Conservation (phyloP, 2,797 vertebrate species). For the Ficedula albicollis region DNA sequence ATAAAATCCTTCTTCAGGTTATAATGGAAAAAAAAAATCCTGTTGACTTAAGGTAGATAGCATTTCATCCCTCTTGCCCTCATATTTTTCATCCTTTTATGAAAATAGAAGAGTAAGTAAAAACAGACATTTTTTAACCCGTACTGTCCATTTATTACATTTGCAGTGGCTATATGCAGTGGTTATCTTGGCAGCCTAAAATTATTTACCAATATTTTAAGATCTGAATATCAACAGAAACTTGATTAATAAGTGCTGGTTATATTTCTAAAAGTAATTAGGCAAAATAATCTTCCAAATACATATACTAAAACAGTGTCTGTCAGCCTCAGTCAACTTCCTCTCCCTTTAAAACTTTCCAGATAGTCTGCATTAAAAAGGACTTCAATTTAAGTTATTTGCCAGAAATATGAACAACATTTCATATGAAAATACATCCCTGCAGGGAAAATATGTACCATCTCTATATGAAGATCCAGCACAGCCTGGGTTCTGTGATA, state of each 20-base stretch:
- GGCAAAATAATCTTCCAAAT: not conserved
- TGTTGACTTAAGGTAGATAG: not conserved
- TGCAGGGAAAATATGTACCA: not conserved
- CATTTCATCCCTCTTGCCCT: not conserved
- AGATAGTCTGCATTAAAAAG: not conserved
- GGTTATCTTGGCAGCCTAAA: not conserved
- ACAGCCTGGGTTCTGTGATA: not conserved
- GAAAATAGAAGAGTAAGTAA: not conserved
- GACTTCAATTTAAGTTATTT: not conserved
- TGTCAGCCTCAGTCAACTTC: not conserved
- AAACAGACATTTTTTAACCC: not conserved
- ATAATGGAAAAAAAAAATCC: not conserved
- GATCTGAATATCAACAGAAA: not conserved
- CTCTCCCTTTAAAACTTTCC: not conserved
- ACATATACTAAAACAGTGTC: not conserved
- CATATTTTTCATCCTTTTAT: not conserved
- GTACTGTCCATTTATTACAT: not conserved
- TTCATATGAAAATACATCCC: not conserved
- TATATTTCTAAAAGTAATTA: not conserved
- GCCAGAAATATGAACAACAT: not conserved
- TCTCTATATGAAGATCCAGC: not conserved
- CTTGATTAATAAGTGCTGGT: not conserved
- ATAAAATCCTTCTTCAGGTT: not conserved
- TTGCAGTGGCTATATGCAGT: not conserved
- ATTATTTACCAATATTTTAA: not conserved